phyloP scores from a whole-genome alignment of 2,888 invertebrate species.

The Dinocampus coccinellae region DNA sequence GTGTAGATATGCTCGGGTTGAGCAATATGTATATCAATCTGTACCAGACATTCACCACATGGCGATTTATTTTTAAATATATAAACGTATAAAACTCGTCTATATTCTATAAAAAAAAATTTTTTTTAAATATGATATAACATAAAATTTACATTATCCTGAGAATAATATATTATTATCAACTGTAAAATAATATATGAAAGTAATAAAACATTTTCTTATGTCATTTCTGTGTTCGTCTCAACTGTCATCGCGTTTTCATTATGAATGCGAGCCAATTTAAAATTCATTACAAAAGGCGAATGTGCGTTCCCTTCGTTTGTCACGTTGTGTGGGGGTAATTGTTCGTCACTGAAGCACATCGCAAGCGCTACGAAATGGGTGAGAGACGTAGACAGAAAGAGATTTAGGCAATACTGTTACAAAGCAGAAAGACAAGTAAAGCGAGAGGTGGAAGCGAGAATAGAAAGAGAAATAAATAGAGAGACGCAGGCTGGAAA shows the following conservation, averaged over 20 bases:
- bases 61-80: slow-evolving; percentile 60
- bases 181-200: no score
- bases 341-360: slow-evolving; percentile 66
- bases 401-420: slow-evolving; percentile 1
- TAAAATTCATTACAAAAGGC: slow-evolving; percentile 67
- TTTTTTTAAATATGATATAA: no score
- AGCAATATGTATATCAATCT: slow-evolving; percentile 60
- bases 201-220: slow-evolving; percentile 43
- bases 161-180: no score
- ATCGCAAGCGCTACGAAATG: slow-evolving; percentile 34
- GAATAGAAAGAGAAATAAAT: slow-evolving; percentile 35
- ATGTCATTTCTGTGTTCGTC: slow-evolving; percentile 9
- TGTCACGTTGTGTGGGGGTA: slow-evolving; percentile 58
- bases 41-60: slow-evolving; percentile 64
- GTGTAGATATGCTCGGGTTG: slow-evolving; percentile 37
- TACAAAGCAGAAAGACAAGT: slow-evolving; percentile 20
- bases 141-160: no score
- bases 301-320: slow-evolving; percentile 46
- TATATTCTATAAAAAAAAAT: slow-evolving; percentile 24
- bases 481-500: slow-evolving; percentile 36
- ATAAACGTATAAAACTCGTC: slow-evolving; percentile 30
- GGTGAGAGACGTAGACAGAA: slow-evolving; percentile 37
- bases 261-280: slow-evolving; percentile 68
- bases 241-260: slow-evolving; percentile 56
- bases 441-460: slow-evolving; percentile 27